Percentiles rank a stretch among this genome's conserved stretches.
Conservation (phyloP, 2,113 vertebrate genomes). For the Nettapus auritus region DNA sequence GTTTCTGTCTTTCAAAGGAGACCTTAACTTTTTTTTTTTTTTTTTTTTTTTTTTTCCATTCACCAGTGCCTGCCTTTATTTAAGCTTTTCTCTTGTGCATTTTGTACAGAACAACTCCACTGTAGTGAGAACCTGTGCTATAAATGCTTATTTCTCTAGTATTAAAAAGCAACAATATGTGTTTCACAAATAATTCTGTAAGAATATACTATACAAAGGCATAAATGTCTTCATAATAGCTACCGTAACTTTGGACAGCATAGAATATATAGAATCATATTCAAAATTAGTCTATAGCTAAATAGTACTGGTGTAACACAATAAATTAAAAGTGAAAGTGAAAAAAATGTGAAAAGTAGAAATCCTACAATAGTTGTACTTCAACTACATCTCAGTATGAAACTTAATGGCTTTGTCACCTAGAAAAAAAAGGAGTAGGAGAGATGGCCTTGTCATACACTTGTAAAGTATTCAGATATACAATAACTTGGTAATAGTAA, state of each 20-base stretch:
- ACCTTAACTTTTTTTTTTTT: background rate
- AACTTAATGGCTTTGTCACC: conserved; percentile 9
- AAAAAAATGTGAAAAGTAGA: background rate
- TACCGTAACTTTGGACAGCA: background rate
- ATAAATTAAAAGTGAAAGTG: background rate
- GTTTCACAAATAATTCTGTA: background rate
- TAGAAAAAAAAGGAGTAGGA: background rate
- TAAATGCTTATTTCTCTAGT: background rate
- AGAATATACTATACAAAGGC: background rate
- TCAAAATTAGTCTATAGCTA: background rate
- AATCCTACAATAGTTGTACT: background rate
- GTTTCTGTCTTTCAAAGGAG: background rate
- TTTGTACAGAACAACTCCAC: background rate
- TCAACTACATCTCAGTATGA: background rate
- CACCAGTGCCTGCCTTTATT: background rate
- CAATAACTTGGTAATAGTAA: background rate
- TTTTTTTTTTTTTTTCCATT: background rate
- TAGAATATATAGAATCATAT: background rate
- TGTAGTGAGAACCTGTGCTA: background rate
- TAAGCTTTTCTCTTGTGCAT: background rate
- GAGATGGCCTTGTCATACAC: background rate
- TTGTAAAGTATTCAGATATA: conserved; percentile 16
- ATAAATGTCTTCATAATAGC: background rate
- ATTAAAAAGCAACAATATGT: background rate
- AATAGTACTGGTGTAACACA: background rate